These are phyloP conservation scores for Horisme vitalbata DNA, from an alignment of 2,888 invertebrate genomes.

Conservation along the genomic window DNA sequence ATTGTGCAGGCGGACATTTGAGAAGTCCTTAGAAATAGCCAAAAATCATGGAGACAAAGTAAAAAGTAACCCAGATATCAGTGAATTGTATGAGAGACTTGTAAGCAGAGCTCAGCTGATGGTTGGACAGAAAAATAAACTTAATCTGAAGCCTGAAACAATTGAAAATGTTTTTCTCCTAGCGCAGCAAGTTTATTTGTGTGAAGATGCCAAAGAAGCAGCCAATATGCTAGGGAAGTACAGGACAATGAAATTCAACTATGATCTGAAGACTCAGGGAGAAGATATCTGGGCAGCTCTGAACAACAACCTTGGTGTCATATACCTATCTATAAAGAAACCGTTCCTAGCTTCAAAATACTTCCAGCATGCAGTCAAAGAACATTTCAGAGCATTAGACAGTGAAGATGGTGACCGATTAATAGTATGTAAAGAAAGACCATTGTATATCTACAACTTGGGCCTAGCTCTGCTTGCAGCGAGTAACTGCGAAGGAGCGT, in stretches of 20 bases:
- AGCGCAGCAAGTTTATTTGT: constrained; percentile 72
- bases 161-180: constrained; percentile 74
- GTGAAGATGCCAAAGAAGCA: constrained; percentile 70
- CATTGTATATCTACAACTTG: constrained; percentile 90
- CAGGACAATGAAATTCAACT: constrained; percentile 62
- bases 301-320: constrained; percentile 92
- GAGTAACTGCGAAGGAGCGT: constrained; percentile 91
- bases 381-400: constrained; percentile 83
- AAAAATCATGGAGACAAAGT: constrained; percentile 63
- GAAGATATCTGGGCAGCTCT: constrained; percentile 81
- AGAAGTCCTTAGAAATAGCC: constrained; percentile 67
- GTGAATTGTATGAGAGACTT: constrained; percentile 65
- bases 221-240: constrained; percentile 66
- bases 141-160: constrained; percentile 62
- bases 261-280: constrained; percentile 68
- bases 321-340: constrained; percentile 91
- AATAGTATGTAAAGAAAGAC: constrained; percentile 73
- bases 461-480: constrained; percentile 92
- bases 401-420: constrained; percentile 67
- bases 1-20: constrained; percentile 69
- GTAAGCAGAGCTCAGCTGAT: constrained; percentile 67
- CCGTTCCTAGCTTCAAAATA: constrained; percentile 91
- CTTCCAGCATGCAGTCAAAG: constrained; percentile 89
- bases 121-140: constrained; percentile 56
- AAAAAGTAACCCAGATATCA: constrained; percentile 57